Evolutionary conservation across 2,888 invertebrate genomes (phyloP), one percentile per base, ranked within the genome.

Genomic region (Gandaritis pyraliata): DNA sequence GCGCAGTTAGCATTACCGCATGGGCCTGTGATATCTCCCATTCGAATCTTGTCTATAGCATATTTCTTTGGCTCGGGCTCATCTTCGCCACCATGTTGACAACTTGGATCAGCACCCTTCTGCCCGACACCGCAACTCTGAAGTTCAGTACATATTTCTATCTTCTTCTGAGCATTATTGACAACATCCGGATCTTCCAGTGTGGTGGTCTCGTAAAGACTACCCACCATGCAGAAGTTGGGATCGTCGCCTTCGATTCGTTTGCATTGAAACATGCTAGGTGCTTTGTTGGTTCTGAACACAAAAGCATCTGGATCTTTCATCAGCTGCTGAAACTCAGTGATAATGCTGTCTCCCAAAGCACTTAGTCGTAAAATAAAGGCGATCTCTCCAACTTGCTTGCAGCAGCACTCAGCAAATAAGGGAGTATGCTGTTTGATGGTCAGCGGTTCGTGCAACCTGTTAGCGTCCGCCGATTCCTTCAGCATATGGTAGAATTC

Each of bases 341-440:
- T 92, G 0, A 80, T 81, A 4, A 94, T 90, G 47, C 79, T 86
- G 11, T 86, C 82, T 8, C 94, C 94, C 50, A 93, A 85, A 61
- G 92, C 90, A 49, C 91, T 92, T 12, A 94, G 68, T 66, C 93
- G 80, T 29, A 94, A 73, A 67, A 93, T 92, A 23, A 93, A 81
- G 7, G 81, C 73, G 12, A 94, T 79, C 66, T 87, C 86, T 1
- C 93, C 94, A 51, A 85, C 82, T 73, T 77, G 80, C 18, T 63
- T 77, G 64, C 87, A 88, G 68, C 86, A 87, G 64, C 89, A 90
- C 73, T 84, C 88, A 8, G 77, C 85, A 61, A 67, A 81, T 30
- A 83, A 68, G 15, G 68, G 76, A 16, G 78, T 80, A 1, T 70
- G 72, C 71, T 81, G 85, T 75, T 87, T 93, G 33, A 85, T 78